Evolutionary conservation across 1,140 invertebrate species (phyloP).

Genomic region (Caerostris extrusa): DNA sequence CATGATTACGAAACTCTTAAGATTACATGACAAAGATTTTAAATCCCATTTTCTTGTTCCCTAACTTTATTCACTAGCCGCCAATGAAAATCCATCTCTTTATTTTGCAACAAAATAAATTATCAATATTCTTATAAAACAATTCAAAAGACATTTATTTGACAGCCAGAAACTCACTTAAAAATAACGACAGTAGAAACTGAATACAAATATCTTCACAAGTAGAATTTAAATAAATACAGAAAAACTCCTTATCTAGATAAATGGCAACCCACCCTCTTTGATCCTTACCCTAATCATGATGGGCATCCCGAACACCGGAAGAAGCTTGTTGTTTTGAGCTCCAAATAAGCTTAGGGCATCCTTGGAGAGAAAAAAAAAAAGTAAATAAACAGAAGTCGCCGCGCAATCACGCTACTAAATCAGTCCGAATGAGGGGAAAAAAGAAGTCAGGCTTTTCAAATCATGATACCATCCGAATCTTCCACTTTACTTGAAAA

Average conservation of each 20-base stretch:
- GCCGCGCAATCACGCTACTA: not conserved
- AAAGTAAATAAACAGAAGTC: conserved; percentile 10
- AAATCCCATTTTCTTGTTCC: not conserved
- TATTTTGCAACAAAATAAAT: not conserved
- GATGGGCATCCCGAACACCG: not conserved
- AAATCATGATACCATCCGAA: conserved; percentile 58
- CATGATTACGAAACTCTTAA: not conserved
- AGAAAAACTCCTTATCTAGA: not conserved
- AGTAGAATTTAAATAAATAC: not conserved
- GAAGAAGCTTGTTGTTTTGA: conserved; percentile 23
- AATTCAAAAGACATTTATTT: conserved; percentile 8
- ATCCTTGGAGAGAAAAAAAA: not conserved
- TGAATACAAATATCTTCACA: not conserved
- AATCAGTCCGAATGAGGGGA: not conserved
- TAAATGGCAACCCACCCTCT: not conserved
- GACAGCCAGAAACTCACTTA: not conserved
- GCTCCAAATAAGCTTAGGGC: not conserved
- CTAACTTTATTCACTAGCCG: not conserved
- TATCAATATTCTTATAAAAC: not conserved
- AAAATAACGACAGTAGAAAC: not conserved
- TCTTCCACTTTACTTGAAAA: conserved; percentile 26
- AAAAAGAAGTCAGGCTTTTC: conserved; percentile 5
- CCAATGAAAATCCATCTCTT: not conserved
- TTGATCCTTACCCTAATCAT: not conserved
- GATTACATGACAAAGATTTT: not conserved